Base-by-base conservation (phyloP, 2,888 invertebrate genomes). In the Drosophila neutralis region DNA sequence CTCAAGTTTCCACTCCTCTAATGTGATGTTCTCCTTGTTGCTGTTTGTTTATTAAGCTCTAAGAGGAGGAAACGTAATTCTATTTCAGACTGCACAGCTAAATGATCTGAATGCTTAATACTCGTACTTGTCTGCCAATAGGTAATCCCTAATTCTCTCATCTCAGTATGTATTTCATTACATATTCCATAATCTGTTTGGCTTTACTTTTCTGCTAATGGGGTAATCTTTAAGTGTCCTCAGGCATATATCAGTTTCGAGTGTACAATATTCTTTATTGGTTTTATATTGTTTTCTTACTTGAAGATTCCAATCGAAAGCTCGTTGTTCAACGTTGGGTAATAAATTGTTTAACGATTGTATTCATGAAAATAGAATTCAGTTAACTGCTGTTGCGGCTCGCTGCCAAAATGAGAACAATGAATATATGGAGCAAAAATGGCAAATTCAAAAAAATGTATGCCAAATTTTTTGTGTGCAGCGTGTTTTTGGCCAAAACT, bases 281-380 rank as follows among this genome's bases (percentile, higher is more conserved):
- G 4, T 8, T 24, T 4, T 45, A 7, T 24, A 15, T 15, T 24
- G 45, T 24, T 24, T 45, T 24, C 2, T 4, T 24, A 4, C 4
- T 24, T 45, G 1, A 42, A 54, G 53, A 54, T 54, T 36, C 18
- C 18, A 36, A 54, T 56, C 29, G 38, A 29, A 38, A n/a, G 5
- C n/a, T 54, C 33, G 27, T 36, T 53, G 35, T 24, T 54, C 35
- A 36, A 36, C 11, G 27, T 7, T 38, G 27, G 18, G 56, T 29
- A 38, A 56, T 56, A 56, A 56, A 56, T 56, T 56, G 56, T 38
- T 56, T 38, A 29, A 56, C 56, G 56, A 56, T 56, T 56, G 56
- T 54, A 36, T 36, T 54, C 54, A 40, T 35, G 51, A 33, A 59
- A 35, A 48, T 38, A 27, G 38, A 56, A 56, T 56, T 56, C 54